Base-by-base conservation (phyloP, 2,113 vertebrate species). In the Silurus asotus region DNA sequence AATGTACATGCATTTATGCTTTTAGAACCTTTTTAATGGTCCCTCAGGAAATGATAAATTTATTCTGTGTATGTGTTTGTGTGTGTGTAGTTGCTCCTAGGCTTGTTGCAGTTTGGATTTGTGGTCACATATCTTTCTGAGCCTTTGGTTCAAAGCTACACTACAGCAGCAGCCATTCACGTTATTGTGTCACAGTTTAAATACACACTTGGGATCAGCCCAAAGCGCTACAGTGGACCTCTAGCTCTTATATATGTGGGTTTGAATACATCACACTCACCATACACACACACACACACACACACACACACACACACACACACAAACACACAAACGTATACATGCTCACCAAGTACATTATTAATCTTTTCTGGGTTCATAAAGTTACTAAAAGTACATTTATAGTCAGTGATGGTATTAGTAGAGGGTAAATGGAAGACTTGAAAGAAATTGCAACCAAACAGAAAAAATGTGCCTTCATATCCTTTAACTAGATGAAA, bases 51-150 rank as follows among this genome's bases (percentile, higher is more conserved):
- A 9, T 28, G 14, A 28, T 6, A 15, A 3, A 65, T 48, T 19
- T 45, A 49, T 2, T 37, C 37, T 37, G 28, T 37, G 28, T 85
- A 6, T 65, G 13, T 84, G 25, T 87, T 28, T 90, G n/a, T 88
- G 55, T 88, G 70, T 85, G 14, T 85, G 49, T 97, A 99, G 98
- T 93, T 99, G 67, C 88, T 95, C 10, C 92, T 99, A 20, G 98
- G 98, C 9, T 75, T 99, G 86, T 92, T 98, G 79, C 95, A 94
- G 87, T 98, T 99, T 0, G 98, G 98, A 37, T 99, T 99, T 0
- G 96, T 99, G 89, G 98, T 98, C 89, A 99, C 96, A 28, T 99
- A 99, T 89, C 95, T 99, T 79, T 99, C 98, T 0, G 98, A 99
- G 72, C 98, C 98, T 0, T 92, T 99, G 88, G 96, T 99, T 51